Conservation (phyloP, 2,797 vertebrate genomes). For the Malurus splendens region DNA sequence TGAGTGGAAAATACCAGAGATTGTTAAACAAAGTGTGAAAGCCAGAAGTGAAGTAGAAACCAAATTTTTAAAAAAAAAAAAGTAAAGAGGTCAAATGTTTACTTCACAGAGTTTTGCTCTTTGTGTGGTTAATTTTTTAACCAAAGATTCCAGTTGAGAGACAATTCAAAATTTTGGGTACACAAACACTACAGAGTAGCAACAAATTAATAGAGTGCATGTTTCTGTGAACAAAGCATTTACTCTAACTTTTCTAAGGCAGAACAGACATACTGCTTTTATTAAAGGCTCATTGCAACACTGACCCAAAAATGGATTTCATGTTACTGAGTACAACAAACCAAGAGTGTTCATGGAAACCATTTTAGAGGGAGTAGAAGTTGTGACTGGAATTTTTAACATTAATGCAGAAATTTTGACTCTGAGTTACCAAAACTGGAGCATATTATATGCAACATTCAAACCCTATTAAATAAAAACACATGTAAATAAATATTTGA, state of each 20-base stretch:
- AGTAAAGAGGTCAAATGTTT: neutral
- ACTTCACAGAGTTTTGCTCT: neutral
- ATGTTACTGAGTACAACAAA: neutral
- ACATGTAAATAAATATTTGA: neutral
- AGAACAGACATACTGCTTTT: neutral
- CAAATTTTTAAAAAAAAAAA: neutral
- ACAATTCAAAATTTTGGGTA: neutral
- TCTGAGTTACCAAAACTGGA: neutral
- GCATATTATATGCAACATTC: neutral
- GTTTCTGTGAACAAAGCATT: neutral
- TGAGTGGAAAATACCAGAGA: neutral
- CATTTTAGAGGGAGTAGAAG: neutral
- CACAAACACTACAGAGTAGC: neutral
- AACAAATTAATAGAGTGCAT: neutral
- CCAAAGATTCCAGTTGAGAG: neutral
- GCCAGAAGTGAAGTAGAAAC: neutral
- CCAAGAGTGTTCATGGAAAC: neutral
- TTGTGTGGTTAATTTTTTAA: neutral
- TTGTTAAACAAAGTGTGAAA: neutral
- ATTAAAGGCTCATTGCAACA: neutral
- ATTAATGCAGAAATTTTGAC: neutral
- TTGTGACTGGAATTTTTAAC: neutral
- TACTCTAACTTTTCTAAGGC: neutral
- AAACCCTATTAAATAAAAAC: neutral
- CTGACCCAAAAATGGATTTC: neutral